These are phyloP conservation scores for Catharus ustulatus DNA, from an alignment of 2,797 vertebrate species.

Conservation along the genomic window DNA sequence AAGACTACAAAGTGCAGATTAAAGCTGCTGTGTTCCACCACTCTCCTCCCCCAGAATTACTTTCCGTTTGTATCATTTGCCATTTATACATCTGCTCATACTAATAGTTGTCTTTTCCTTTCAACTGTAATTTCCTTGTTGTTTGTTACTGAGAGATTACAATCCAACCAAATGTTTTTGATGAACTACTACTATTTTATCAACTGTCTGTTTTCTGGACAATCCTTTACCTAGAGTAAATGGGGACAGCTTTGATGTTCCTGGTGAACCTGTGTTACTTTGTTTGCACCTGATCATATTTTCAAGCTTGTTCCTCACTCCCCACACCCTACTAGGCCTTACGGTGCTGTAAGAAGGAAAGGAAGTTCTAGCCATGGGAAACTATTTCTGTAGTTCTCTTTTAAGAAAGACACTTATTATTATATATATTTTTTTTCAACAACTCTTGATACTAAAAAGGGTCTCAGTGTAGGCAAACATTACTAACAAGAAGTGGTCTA, in stretches of 20 bases:
- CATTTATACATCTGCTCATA: background rate
- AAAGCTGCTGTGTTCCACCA: background rate
- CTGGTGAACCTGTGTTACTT: background rate
- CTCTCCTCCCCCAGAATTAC: background rate
- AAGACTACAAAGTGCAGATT: constrained; percentile 23
- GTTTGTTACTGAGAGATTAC: background rate
- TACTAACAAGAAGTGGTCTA: background rate
- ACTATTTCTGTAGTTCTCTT: background rate
- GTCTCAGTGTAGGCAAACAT: background rate
- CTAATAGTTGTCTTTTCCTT: background rate
- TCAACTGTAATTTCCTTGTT: background rate
- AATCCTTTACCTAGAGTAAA: background rate
- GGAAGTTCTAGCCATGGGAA: background rate
- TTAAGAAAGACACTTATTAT: background rate
- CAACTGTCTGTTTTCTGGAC: background rate
- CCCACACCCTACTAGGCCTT: background rate
- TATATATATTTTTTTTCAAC: background rate
- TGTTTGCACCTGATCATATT: background rate
- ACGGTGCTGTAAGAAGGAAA: background rate
- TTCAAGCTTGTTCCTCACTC: background rate
- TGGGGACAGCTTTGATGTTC: background rate
- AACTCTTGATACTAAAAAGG: background rate
- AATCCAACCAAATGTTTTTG: background rate
- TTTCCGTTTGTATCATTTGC: background rate
- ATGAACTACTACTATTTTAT: background rate